Percentiles rank a stretch among this genome's conserved stretches.
Evolutionary conservation across 2,888 invertebrate genomes (phyloP).

Genomic region (Ochropleura plecta): DNA sequence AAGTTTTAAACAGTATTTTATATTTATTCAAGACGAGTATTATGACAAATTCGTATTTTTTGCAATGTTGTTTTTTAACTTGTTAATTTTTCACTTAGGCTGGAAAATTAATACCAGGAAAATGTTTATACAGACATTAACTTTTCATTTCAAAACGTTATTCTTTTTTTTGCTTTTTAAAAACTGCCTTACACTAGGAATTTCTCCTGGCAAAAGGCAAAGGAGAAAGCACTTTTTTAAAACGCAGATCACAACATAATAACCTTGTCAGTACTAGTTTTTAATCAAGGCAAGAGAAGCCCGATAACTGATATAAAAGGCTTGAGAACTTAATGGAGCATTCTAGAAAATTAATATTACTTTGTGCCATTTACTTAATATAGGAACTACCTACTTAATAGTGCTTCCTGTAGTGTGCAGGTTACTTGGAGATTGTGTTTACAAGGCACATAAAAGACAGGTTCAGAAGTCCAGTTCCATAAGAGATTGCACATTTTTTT

Average conservation of each 20-base stretch:
- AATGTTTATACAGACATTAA: background rate
- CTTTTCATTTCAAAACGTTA: too few species aligned
- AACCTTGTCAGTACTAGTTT: conserved; percentile 15
- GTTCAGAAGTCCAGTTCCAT: background rate
- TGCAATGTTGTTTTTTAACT: background rate
- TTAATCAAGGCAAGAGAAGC: conserved; percentile 18
- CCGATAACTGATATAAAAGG: background rate
- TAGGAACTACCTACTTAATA: background rate
- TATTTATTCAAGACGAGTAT: background rate
- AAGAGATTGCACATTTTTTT: background rate
- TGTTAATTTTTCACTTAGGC: background rate
- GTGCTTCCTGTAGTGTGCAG: background rate
- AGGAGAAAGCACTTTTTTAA: background rate
- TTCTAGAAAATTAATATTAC: conserved; percentile 18
- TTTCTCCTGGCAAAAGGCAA: background rate
- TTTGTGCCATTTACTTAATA: conserved; percentile 8
- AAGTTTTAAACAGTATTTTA: background rate
- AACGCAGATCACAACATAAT: background rate
- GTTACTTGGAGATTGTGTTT: background rate
- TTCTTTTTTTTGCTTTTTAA: too few species aligned
- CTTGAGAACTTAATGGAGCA: conserved; percentile 15
- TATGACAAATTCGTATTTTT: background rate
- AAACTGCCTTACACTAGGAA: too few species aligned
- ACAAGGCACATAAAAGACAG: background rate
- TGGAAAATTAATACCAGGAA: background rate